Evolutionary conservation across 2,888 invertebrate species (phyloP), one percentile per base, ranked within the genome.

Genomic region (Cyaniris semiargus): DNA sequence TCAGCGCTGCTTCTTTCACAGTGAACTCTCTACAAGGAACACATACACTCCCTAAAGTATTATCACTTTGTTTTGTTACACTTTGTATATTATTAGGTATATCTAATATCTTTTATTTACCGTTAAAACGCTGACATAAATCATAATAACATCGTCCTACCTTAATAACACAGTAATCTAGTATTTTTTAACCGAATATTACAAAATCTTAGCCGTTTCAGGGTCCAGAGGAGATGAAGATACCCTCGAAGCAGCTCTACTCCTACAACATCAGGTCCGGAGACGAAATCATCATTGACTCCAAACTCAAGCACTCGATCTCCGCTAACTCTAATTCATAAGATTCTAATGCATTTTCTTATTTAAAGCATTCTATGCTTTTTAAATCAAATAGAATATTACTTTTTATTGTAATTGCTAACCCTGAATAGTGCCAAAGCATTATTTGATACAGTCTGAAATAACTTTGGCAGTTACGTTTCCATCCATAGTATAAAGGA

Each of bases 181-280:
- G 53, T 53, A 18, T 53, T 44, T 53, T 48, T 53, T 53, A 48
- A 48, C 48, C 15, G 5, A 48, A 48, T 66, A 15, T 66, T 23
- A 66, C 66, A 15, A 27, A 15, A 66, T 27, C 23, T 38, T 79
- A 81, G 80, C 75, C 70, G 81, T 89, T 89, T 79, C 90, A 93
- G 90, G 97, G 97, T 27, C 97, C 98, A 0, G 98, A 98, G 88
- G 97, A 97, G 89, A 97, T 98, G 97, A 96, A 96, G 83, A 98
- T 96, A 85, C 97, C 98, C 2, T 97, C 97, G 83, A 98, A 98
- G 87, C 97, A 97, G 88, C 95, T 98, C 31, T 98, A 98, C 89
- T 97, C 98, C 79, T 98, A 98, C 92, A 98, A 98, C 90, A 97
- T 98, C 80, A 95, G 96, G 81, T 96, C 97, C 79, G 98, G 98